Conservation (phyloP, 2,888 invertebrate species). For the Latrodectus elegans region DNA sequence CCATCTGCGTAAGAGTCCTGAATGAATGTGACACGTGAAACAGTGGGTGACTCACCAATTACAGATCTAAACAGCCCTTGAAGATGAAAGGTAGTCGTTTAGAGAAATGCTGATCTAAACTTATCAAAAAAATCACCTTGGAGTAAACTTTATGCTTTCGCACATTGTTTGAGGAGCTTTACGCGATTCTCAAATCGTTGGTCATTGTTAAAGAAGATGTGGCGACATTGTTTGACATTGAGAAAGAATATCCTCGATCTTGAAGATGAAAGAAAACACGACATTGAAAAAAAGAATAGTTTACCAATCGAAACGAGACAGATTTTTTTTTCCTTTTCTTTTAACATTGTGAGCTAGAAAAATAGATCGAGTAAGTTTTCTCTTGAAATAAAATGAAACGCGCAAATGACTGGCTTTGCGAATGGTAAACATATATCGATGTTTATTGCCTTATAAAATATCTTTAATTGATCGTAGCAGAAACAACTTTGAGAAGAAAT, state of each 20-base stretch:
- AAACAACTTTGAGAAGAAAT: no score
- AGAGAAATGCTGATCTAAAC: slow-evolving; percentile 34
- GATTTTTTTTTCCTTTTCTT: not conserved
- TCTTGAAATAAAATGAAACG: not conserved
- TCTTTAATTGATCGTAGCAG: no score
- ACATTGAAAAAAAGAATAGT: slow-evolving; percentile 41
- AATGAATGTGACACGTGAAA: slow-evolving; percentile 21
- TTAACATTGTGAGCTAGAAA: slow-evolving; percentile 42
- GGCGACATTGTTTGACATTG: slow-evolving; percentile 64
- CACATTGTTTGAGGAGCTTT: slow-evolving; percentile 30
- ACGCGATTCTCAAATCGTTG: slow-evolving; percentile 4
- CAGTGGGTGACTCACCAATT: slow-evolving; percentile 19
- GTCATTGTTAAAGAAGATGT: slow-evolving; percentile 36
- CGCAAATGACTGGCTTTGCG: not conserved
- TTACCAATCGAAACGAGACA: slow-evolving; percentile 26
- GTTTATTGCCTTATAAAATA: no score
- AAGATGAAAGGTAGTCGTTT: slow-evolving; percentile 13
- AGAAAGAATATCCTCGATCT: slow-evolving; percentile 46
- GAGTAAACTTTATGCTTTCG: slow-evolving; percentile 27
- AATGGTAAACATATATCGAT: not conserved
- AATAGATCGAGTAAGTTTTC: slow-evolving; percentile 15
- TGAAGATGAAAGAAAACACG: slow-evolving; percentile 30
- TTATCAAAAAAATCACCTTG: slow-evolving; percentile 53
- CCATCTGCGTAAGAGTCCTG: not conserved
- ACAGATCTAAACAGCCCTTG: not conserved